Conservation (phyloP, 2,888 invertebrate species). For the Euzophera pinguis region DNA sequence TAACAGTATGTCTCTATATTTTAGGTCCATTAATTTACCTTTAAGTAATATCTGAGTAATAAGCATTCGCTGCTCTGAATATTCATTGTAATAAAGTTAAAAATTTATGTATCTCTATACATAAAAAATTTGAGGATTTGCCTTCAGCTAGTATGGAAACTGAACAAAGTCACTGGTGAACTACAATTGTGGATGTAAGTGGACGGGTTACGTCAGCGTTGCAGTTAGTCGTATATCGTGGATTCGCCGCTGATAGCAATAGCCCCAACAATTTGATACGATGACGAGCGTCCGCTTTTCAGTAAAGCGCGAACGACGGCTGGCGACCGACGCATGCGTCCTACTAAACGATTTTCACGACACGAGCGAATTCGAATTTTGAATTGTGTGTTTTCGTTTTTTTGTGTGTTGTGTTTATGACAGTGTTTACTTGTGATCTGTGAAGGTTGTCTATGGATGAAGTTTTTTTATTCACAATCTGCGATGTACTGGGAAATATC, state of each 20-base stretch:
- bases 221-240: conserved; percentile 30
- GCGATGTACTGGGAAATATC: neutral
- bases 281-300: conserved; percentile 49
- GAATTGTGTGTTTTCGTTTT: conserved; percentile 36
- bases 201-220: conserved; percentile 26
- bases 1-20: no score
- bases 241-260: conserved; percentile 26
- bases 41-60: no score
- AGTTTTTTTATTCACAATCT: neutral
- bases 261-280: conserved; percentile 44
- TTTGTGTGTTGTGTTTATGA: conserved; percentile 38
- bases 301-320: conserved; percentile 64
- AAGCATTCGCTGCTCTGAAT: no score
- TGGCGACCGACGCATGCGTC: conserved; percentile 57
- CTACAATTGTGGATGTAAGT: conserved; percentile 2
- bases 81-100: no score
- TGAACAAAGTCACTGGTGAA: neutral
- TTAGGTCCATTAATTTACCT: no score
- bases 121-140: no score
- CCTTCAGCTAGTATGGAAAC: neutral
- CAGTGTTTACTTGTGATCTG: conserved; percentile 38
- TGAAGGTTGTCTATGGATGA: conserved; percentile 32
- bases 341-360: conserved; percentile 26
- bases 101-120: no score
- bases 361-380: conserved; percentile 43